Evolutionary conservation across 2,888 invertebrate genomes (phyloP).

Genomic region (Caenorhabditis sulstoni): DNA sequence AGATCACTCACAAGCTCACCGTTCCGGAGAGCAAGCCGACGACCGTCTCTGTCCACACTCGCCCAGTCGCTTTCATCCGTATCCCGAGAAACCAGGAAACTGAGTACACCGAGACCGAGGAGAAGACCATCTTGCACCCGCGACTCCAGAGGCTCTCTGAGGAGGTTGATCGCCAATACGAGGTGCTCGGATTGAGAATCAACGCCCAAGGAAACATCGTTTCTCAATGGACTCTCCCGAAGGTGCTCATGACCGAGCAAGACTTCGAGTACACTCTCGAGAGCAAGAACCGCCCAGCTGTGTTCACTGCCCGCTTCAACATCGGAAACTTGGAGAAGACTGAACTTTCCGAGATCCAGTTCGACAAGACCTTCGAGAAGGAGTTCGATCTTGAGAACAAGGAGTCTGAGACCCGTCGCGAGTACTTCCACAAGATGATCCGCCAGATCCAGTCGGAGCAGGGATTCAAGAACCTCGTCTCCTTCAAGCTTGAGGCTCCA

Average conservation of each 20-base stretch:
- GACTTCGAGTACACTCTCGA: constrained; percentile 63
- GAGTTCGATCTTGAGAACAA: constrained; percentile 55
- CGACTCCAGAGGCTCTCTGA: constrained; percentile 52
- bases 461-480: constrained; percentile 37
- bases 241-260: constrained; percentile 67
- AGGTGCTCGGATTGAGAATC: constrained; percentile 61
- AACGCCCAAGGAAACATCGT: constrained; percentile 62
- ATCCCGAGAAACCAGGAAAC: constrained; percentile 58
- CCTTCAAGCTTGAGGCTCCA: constrained; percentile 47
- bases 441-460: constrained; percentile 36
- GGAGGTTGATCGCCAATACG: constrained; percentile 50
- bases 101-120: constrained; percentile 67
- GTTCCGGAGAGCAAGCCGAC: constrained; percentile 57
- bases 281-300: constrained; percentile 52
- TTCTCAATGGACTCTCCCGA: constrained; percentile 56
- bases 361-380: constrained; percentile 57
- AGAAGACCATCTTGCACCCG: constrained; percentile 70
- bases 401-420: constrained; percentile 43
- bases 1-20: constrained; percentile 34
- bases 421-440: constrained; percentile 52
- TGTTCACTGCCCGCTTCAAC: constrained; percentile 30
- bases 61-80: constrained; percentile 72
- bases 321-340: constrained; percentile 33
- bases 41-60: constrained; percentile 56
- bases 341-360: constrained; percentile 48